These are phyloP conservation scores for Phalacrocorax brasilianus DNA, from an alignment of 2,113 vertebrate genomes.

Conservation along the genomic window DNA sequence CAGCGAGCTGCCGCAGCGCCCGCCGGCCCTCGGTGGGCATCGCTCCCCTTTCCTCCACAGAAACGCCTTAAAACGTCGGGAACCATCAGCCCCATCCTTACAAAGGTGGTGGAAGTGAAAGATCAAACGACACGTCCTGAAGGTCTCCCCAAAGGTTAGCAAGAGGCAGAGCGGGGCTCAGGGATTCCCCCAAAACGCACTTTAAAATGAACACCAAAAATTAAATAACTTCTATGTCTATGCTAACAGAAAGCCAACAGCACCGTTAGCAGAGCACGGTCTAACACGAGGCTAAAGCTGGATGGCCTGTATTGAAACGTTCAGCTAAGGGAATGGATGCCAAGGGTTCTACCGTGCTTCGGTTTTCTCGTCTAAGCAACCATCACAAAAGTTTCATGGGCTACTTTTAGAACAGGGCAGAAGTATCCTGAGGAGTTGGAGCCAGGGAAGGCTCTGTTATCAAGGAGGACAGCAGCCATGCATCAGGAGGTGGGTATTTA, in stretches of 20 bases:
- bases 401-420: background rate
- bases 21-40: rapidly evolving
- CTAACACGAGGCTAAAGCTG: background rate
- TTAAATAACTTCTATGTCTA: too few species aligned
- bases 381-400: background rate
- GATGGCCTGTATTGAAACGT: background rate
- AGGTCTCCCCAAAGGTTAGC: background rate
- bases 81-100: background rate
- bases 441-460: background rate
- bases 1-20: rapidly evolving
- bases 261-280: rapidly evolving
- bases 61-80: background rate
- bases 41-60: rapidly evolving
- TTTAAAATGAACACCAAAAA: background rate
- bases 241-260: background rate
- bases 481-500: background rate
- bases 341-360: background rate
- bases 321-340: background rate
- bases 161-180: background rate
- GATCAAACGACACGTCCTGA: background rate
- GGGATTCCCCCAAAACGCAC: too few species aligned
- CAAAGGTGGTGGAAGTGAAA: background rate
- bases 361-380: background rate
- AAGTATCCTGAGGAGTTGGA: background rate
- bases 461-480: background rate